Conservation (phyloP, 2,797 vertebrate genomes). For the Danio jaintianensis region DNA sequence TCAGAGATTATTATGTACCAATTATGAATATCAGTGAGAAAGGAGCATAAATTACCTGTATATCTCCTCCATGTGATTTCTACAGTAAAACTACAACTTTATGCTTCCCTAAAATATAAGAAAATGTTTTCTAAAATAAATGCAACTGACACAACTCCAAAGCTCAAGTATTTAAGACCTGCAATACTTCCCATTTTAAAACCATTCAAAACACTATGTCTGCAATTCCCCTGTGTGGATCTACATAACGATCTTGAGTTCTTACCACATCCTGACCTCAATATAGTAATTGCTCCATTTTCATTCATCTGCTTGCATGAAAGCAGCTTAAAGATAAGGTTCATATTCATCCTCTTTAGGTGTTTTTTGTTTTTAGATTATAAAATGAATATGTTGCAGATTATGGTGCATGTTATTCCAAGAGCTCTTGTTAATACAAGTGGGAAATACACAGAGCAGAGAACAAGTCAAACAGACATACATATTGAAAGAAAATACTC, state of each 20-base stretch:
- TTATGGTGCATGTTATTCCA: conserved; percentile 55
- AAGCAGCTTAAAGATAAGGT: conserved; percentile 56
- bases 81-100: neutral
- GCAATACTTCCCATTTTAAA: neutral
- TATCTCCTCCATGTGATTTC: neutral
- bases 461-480: conserved; percentile 7
- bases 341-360: conserved; percentile 58
- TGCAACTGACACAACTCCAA: neutral
- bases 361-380: conserved; percentile 52
- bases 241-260: conserved; percentile 13
- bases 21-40: neutral
- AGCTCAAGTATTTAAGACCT: neutral
- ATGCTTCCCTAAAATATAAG: neutral
- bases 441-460: conserved; percentile 25
- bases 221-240: neutral
- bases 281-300: conserved; percentile 59
- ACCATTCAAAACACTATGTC: conserved; percentile 8
- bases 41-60: neutral
- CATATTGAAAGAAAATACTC: neutral
- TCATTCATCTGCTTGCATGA: conserved; percentile 48
- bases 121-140: neutral
- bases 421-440: conserved; percentile 47
- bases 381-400: conserved; percentile 62
- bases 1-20: too few relatives aligned
- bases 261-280: conserved; percentile 55